Evolutionary conservation across 2,888 invertebrate genomes (phyloP).

Genomic region (Germaria angustata): DNA sequence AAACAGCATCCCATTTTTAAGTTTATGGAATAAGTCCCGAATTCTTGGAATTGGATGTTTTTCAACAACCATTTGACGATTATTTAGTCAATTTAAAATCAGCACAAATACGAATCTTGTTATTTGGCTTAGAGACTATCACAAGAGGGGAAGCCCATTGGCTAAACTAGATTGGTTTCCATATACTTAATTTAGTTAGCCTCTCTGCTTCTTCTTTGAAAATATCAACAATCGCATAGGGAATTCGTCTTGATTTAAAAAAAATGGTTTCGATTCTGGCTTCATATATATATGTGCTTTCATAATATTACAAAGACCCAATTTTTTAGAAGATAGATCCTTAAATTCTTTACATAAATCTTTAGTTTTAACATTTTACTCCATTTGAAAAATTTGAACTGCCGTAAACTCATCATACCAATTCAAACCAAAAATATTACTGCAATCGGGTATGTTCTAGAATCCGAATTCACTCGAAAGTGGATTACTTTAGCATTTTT

Average conservation of each 20-base stretch:
- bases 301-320: not conserved
- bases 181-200: not conserved
- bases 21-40: too few relatives aligned
- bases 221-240: not conserved
- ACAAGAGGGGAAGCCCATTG: not conserved
- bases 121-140: too few relatives aligned
- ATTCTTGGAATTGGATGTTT: too few relatives aligned
- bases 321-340: not conserved
- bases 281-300: not conserved
- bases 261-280: not conserved
- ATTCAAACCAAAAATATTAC: slow-evolving; percentile 13
- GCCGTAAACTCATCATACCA: not conserved
- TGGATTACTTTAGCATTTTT: too few relatives aligned
- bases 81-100: too few relatives aligned
- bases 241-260: slow-evolving; percentile 1
- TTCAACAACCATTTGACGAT: too few relatives aligned
- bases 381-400: not conserved
- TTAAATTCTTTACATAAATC: not conserved
- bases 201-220: not conserved
- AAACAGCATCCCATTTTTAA: too few relatives aligned
- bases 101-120: too few relatives aligned
- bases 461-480: too few relatives aligned
- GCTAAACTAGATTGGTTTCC: not conserved
- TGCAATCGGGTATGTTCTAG: too few relatives aligned
- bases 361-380: not conserved